A percentile compares a stretch with the other conserved stretches of the same genome.
phyloP scores from a whole-genome alignment of 2,113 vertebrate species.

The Corapipo altera region DNA sequence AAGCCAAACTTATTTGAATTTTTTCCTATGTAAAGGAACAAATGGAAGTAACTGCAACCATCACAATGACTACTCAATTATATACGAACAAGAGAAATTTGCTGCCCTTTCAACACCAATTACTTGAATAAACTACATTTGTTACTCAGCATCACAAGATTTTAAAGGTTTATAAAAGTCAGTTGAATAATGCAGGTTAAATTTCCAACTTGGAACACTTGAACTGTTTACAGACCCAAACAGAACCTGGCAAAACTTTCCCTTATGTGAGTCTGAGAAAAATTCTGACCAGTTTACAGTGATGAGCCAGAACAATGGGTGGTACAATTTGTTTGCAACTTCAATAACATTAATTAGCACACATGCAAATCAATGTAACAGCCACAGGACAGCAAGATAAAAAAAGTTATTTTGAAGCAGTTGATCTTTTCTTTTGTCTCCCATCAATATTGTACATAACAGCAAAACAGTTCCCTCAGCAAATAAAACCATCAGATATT shows the following conservation, averaged over 20 bases:
- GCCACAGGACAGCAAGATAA: not conserved
- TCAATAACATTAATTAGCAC: not conserved
- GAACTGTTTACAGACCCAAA: not conserved
- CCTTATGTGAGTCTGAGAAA: rapidly evolving
- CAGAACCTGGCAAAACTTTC: not conserved
- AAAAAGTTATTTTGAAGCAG: not conserved
- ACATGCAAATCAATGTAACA: not conserved
- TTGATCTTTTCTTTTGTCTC: not conserved
- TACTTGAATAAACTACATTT: not conserved
- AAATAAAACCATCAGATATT: not conserved
- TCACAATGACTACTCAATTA: not conserved
- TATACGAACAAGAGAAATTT: not conserved
- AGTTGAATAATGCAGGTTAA: not conserved
- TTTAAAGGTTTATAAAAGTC: not conserved
- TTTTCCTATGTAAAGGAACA: not conserved
- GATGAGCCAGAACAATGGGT: not conserved
- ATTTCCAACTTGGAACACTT: not conserved
- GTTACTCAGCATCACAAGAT: not conserved
- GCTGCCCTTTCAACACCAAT: not conserved
- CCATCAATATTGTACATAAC: not conserved
- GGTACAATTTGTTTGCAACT: not conserved
- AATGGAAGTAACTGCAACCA: not conserved
- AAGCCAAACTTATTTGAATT: not conserved
- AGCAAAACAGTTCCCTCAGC: slow-evolving; percentile 12
- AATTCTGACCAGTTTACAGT: not conserved